Percentiles rank a stretch among this genome's conserved stretches.
phyloP scores from a whole-genome alignment of 2,113 vertebrate genomes.

The Phrynosoma blainvillii region DNA sequence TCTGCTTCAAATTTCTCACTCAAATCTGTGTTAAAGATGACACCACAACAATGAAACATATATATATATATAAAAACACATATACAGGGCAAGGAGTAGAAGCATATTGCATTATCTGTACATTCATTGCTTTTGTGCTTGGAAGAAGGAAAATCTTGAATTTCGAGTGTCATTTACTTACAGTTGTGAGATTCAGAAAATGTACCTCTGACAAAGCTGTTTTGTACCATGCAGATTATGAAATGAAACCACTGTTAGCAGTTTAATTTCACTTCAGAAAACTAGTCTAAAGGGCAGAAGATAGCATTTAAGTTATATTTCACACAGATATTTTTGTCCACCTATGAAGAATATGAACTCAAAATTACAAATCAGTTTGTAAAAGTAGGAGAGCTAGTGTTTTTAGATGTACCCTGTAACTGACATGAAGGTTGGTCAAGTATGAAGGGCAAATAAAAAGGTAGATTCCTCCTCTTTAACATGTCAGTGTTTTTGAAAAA shows the following conservation, averaged over 20 bases:
- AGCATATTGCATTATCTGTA: conserved; percentile 38
- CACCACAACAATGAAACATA: conserved; percentile 55
- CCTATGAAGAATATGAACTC: neutral
- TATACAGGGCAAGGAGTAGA: conserved; percentile 56
- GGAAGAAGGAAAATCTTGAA: conserved; percentile 31
- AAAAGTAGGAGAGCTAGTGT: neutral
- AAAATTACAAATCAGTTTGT: neutral
- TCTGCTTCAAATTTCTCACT: conserved; percentile 63
- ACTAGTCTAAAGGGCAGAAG: neutral
- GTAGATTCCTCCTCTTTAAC: conserved; percentile 21
- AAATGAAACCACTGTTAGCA: conserved; percentile 49
- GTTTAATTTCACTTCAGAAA: conserved; percentile 36
- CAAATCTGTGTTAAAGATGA: conserved; percentile 50
- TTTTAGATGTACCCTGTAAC: conserved; percentile 2
- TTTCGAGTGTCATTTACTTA: conserved; percentile 47
- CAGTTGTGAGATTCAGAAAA: conserved; percentile 39
- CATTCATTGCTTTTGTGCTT: conserved; percentile 48
- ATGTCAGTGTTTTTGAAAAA: conserved; percentile 30
- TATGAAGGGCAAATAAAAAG: neutral
- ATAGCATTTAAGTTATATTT: neutral
- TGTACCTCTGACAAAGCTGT: conserved; percentile 49
- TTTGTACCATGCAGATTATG: conserved; percentile 41
- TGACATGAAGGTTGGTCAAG: conserved; percentile 8
- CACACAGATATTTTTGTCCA: neutral
- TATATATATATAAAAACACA: conserved; percentile 1